These are phyloP conservation scores for Aphaenogaster ashmeadi DNA, from an alignment of 1,140 invertebrate species.

Conservation along the genomic window DNA sequence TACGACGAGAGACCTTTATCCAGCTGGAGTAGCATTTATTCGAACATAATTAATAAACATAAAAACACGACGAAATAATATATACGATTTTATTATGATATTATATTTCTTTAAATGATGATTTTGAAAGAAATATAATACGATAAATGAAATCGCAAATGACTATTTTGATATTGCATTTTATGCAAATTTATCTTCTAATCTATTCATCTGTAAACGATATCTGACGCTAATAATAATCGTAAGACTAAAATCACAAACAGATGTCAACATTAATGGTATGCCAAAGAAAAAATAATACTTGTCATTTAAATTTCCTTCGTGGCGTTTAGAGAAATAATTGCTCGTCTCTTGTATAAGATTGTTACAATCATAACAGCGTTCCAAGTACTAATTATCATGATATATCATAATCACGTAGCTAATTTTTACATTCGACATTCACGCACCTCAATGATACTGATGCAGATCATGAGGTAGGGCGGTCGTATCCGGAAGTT, in stretches of 20 bases:
- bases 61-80: background rate
- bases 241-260: background rate
- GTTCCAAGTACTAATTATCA: background rate
- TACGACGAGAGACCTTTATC: conserved; percentile 13
- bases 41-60: background rate
- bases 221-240: background rate
- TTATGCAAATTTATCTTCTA: background rate
- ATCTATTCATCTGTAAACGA: background rate
- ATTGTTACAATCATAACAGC: background rate
- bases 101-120: background rate
- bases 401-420: background rate
- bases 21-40: background rate
- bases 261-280: background rate
- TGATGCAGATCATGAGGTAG: conserved; percentile 86
- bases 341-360: background rate
- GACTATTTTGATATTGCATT: background rate
- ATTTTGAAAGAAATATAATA: background rate
- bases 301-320: background rate
- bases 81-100: too few relatives aligned
- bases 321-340: background rate
- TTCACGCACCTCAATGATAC: conserved; percentile 83
- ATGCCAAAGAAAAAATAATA: background rate
- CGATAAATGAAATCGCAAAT: background rate
- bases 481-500: conserved; percentile 86
- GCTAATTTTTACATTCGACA: background rate